Conservation (phyloP, 2,888 invertebrate species). For the Eupithecia abbreviata region DNA sequence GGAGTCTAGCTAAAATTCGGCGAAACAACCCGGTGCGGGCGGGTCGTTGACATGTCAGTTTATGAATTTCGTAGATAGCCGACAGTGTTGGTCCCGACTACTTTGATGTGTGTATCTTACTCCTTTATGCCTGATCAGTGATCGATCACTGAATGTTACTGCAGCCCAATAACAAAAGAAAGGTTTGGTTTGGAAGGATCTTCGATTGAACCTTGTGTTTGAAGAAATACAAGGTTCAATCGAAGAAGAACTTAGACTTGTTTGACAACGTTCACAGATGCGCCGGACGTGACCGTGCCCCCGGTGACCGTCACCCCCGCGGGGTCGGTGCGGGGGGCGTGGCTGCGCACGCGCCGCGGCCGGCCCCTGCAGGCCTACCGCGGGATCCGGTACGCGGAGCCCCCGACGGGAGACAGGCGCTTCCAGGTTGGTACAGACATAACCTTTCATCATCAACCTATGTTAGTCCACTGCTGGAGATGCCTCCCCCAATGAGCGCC, state of each 20-base stretch:
- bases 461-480: too few species aligned
- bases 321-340: slow-evolving; percentile 67
- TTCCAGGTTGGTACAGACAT: slow-evolving; percentile 59
- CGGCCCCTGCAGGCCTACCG: slow-evolving; percentile 70
- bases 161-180: background rate
- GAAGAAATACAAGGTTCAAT: background rate
- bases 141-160: too few species aligned
- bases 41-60: background rate
- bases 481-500: too few species aligned
- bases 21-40: too few species aligned
- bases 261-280: background rate
- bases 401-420: slow-evolving; percentile 66
- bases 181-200: background rate
- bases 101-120: too few species aligned
- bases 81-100: too few species aligned
- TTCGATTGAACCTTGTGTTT: too few species aligned
- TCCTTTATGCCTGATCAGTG: too few species aligned
- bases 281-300: background rate
- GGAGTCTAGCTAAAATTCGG: too few species aligned
- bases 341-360: slow-evolving; percentile 65
- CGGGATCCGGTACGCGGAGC: slow-evolving; percentile 72
- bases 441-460: background rate
- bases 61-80: too few species aligned
- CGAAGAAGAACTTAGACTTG: background rate
- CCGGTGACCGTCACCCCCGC: slow-evolving; percentile 48